Evolutionary conservation across 2,797 vertebrate genomes (phyloP), one percentile per base, ranked within the genome.

Genomic region (Erithacus rubecula): DNA sequence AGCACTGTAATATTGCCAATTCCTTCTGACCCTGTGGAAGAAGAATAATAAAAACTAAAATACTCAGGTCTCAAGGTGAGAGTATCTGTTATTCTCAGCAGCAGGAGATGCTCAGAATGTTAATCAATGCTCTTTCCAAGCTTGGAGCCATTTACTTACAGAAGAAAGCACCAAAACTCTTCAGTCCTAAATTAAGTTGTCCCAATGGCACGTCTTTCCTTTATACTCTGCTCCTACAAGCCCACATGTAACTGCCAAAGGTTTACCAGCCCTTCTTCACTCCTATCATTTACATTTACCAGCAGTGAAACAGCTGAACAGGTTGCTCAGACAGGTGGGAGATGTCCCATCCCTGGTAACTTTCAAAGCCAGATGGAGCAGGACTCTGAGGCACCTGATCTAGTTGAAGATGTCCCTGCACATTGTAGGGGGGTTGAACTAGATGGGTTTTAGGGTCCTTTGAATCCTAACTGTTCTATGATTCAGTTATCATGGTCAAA

Each of bases 21-120:
- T 87, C n/a, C 55, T 69, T 90, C 51, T 81, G 77, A 86, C 36
- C 47, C 65, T 27, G 11, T 72, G 52, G 39, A 94, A 88, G 52
- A 91, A 91, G 85, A 90, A 88, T 90, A 69, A 88, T 67, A 90
- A 96, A 91, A 94, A 34, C 53, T 89, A 71, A 53, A 83, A 72
- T 83, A 69, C 11, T 47, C 44, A 30, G 87, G 51, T 83, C 63
- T 91, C 43, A 80, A 95, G 82, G 77, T 93, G 71, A 94, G 88
- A 67, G 82, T 91, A 90, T 90, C 51, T 88, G 51, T 65, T 68
- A 90, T 74, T 72, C 51, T 70, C 9, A 9, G 55, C 65, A 69
- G 55, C 55, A 59, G 32, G 32, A 91, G 39, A 39, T 63, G n/a
- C 79, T 86, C 70, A 69, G 82, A 93, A 82, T 92, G 17, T 87